Conservation (phyloP, 1,140 invertebrate genomes). For the Nilaparvata lugens region DNA sequence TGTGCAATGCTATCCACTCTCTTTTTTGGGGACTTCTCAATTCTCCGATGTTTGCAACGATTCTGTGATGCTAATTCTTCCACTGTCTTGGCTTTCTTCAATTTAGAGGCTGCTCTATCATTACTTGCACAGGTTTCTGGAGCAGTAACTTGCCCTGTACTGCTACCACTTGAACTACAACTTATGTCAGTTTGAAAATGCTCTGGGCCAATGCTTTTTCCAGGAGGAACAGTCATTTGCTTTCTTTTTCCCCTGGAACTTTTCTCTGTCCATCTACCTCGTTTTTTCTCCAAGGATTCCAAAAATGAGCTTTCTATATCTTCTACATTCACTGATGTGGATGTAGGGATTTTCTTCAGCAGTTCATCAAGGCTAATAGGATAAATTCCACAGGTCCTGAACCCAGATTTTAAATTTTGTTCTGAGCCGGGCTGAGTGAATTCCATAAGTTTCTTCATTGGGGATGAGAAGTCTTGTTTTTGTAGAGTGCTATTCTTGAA, state of each 20-base stretch:
- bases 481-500: slow-evolving; percentile 4
- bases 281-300: slow-evolving; percentile 9
- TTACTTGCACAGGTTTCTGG: neutral
- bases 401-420: slow-evolving; percentile 19
- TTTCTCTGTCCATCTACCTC: neutral
- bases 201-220: neutral
- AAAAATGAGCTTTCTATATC: slow-evolving; percentile 10
- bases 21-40: neutral
- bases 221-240: slow-evolving; percentile 1
- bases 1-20: neutral
- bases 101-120: neutral
- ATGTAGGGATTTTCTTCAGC: slow-evolving; percentile 7
- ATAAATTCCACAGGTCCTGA: slow-evolving; percentile 17
- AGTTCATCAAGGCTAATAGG: slow-evolving; percentile 14
- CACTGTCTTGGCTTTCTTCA: neutral
- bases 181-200: neutral
- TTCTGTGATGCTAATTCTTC: neutral
- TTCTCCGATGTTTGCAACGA: neutral
- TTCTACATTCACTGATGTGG: neutral
- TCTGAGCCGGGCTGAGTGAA: slow-evolving; percentile 2
- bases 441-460: slow-evolving; percentile 7
- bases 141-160: neutral
- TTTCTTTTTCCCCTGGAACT: neutral
- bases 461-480: slow-evolving; percentile 11
- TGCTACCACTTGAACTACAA: neutral